Evolutionary conservation across 2,888 invertebrate genomes (phyloP).

Genomic region (Resseliella maxima): DNA sequence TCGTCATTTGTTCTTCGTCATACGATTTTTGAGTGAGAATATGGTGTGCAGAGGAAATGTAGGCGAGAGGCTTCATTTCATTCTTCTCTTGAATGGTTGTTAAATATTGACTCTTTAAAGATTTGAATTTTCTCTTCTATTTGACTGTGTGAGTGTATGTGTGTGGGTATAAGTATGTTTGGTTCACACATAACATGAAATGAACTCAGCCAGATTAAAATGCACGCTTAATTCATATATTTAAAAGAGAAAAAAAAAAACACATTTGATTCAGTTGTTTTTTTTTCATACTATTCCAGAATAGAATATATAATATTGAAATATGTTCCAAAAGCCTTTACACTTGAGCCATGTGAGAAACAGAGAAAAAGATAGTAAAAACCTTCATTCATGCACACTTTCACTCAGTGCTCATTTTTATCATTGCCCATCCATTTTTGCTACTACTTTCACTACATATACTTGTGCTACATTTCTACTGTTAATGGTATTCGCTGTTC

Average conservation of each 20-base stretch:
- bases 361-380: background rate
- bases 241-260: no score
- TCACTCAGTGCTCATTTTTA: background rate
- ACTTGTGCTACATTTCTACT: background rate
- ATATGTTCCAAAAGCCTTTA: conserved; percentile 17
- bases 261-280: conserved; percentile 10
- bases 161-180: no score
- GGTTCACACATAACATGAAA: background rate
- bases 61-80: conserved; percentile 25
- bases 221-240: conserved; percentile 31
- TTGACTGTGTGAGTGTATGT: background rate
- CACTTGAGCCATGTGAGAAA: background rate
- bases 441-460: background rate
- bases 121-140: background rate
- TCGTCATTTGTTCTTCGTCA: background rate
- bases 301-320: conserved; percentile 35
- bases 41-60: conserved; percentile 31
- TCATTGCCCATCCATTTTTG: conserved; percentile 16
- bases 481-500: conserved; percentile 51
- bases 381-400: background rate
- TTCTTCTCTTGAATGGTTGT: conserved; percentile 35
- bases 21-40: background rate
- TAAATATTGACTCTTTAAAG: conserved; percentile 43
- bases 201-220: conserved; percentile 10
- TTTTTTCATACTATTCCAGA: background rate